Base-by-base conservation (phyloP, 2,113 vertebrate genomes). In the Girardinichthys multiradiatus region DNA sequence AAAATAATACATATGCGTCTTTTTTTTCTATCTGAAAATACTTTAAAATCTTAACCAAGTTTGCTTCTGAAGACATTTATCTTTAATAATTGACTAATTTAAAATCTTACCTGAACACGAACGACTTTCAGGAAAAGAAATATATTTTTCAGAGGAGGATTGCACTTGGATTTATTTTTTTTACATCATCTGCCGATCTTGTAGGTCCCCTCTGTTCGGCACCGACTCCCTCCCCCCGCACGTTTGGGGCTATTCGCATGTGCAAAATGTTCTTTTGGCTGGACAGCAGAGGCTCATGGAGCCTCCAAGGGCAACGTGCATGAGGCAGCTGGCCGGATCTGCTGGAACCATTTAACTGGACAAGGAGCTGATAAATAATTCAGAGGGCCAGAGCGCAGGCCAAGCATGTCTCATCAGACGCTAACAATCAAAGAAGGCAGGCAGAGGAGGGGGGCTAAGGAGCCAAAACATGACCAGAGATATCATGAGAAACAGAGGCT, bases 351-450 rank as follows among this genome's bases (percentile, higher is more conserved):
- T 90, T 91, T 90, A 92, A 90, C 86, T 87, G 92, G 92, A 91
- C 91, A 91, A 89, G 86, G 88, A 62, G 78, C 80, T 82, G 75
- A 89, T 93, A 86, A 91, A 93, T 92, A 89, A 92, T 92, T 92
- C 90, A 92, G 78, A 76, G 83, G 86, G 83, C 83, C 80, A 61
- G 80, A 82, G 87, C 37, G 72, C 30, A 78, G 89, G 83, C 83
- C 83, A 72, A 86, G 79, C 82, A 72, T 84, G 86, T 92, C 90
- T 85, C 77, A 76, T 85, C 80, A 80, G 83, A 83, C 59, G 39
- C 82, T 86, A 91, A 91, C 91, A 91, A 89, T 90, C 86, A 87
- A 85, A 86, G 77, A 72, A 61, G 57, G 69, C 28, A 77, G 68
- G 72, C 69, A 64, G 77, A 67, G 59, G 60, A 31, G 27, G 57